Base-by-base conservation (phyloP, 2,113 vertebrate species). In the Cisticola juncidis region DNA sequence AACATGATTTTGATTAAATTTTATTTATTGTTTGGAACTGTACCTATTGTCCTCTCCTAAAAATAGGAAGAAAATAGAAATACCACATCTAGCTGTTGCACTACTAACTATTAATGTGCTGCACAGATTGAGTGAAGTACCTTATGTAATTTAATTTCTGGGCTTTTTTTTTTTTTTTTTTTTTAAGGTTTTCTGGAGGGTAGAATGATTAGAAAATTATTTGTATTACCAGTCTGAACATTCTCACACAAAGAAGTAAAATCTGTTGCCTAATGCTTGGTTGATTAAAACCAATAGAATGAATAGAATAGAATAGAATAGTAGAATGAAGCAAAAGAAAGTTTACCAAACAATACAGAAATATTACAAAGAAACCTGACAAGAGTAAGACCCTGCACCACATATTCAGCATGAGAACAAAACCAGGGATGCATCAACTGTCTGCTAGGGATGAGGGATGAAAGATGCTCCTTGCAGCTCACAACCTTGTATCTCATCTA, bases 211-310 rank as follows among this genome's bases (percentile, higher is more conserved):
- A 69, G 11, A 28, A 23, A 78, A 92, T 45, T 0, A 72, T 64
- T 65, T 70, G 26, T 68, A 36, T 57, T 69, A 38, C 29, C 25
- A 21, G 26, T 44, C n/a, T 20, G 35, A 31, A 65, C 19, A 36
- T 84, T 71, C 18, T 82, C 44, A 48, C 4, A 50, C 14, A 40
- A 65, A 81, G 25, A 91, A 94, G 38, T 45, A 86, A 44, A 81
- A 56, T 14, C n/a, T 35, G 13, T 21, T 84, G 22, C 21, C 7
- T 4, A 86, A 92, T 54, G 44, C 18, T 72, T 70, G 20, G 12
- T 83, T 88, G 58, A 54, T 84, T 76, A 81, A 88, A 90, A 58
- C n/a, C n/a, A n/a, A n/a, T n/a, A n/a, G n/a, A n/a, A n/a, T n/a
- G n/a, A n/a, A n/a, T n/a, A n/a, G n/a, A n/a, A n/a, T n/a, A n/a